Base-by-base conservation (phyloP, 2,113 vertebrate genomes). In the Notarius quadriscutis region DNA sequence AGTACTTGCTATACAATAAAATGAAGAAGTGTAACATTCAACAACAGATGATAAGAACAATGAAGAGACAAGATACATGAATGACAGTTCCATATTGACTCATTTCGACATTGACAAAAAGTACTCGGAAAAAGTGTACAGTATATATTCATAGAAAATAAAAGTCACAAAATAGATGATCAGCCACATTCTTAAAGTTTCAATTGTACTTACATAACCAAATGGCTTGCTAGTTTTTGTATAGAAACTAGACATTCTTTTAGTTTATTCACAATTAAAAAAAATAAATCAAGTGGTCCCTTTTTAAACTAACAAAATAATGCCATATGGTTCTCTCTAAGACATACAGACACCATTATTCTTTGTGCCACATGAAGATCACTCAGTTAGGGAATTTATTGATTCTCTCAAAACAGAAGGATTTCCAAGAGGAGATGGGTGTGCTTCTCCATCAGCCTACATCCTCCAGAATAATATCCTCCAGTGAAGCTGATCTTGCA, bases 401-500 rank as follows among this genome's bases (percentile, higher is more conserved):
- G 30, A 83, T 80, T 34, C 48, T 58, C 48, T 5, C 58, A 34
- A 69, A 85, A 78, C 15, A 27, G 60, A 51, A 69, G 18, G 5
- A 75, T 55, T 84, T 89, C 65, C 7, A 81, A 27, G 81, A 72
- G 48, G 5, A 72, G 27, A 83, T 71, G 27, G 25, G n/a, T 25
- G n/a, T 58, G 53, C 67, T 69, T 58, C 65, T 81, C 65, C 41
- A 55, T 48, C 41, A 80, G 60, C 60, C 79, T 82, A 17, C 14
- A 50, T 87, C 41, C 41, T 41, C 41, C 41, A 25, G 67, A 85
- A 20, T 77, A 41, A 71, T 41, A 27, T 57, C 58, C 67, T 57
- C 27, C 62, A 82, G 58, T 85, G 74, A 74, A 88, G 71, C 78
- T 85, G 86, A 88, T 89, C 91, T 92, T 93, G 92, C 91, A 92